A percentile compares a stretch with the other conserved stretches of the same genome.
Evolutionary conservation across 2,888 invertebrate genomes (phyloP).

Genomic region (Dolomedes plantarius): DNA sequence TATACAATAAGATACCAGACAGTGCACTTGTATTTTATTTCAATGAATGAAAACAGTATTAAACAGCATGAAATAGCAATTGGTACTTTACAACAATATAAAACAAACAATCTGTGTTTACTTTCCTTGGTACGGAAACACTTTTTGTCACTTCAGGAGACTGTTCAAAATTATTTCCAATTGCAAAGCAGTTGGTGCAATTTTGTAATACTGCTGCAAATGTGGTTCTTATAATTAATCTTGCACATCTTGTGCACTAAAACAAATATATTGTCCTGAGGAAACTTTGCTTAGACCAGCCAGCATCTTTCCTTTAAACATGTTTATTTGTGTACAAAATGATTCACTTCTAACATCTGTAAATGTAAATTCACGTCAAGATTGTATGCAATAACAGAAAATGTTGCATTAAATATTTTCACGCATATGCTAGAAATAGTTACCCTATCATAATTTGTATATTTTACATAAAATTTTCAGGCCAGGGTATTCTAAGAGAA

Average conservation of each 20-base stretch:
- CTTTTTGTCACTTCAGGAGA: neutral
- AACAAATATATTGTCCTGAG: neutral
- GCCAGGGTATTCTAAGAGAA: too few relatives aligned
- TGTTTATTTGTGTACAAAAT: too few relatives aligned
- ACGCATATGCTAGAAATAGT: too few relatives aligned
- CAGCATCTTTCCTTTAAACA: neutral
- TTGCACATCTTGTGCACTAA: constrained; percentile 8
- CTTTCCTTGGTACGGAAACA: neutral
- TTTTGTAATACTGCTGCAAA: neutral
- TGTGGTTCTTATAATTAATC: neutral
- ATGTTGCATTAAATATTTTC: too few relatives aligned
- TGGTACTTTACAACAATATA: constrained; percentile 48
- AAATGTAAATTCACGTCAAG: too few relatives aligned
- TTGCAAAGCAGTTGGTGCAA: neutral
- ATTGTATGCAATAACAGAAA: too few relatives aligned
- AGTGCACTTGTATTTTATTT: constrained; percentile 56
- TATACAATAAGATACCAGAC: too few relatives aligned
- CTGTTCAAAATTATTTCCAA: neutral
- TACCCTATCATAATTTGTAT: too few relatives aligned
- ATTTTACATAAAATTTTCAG: too few relatives aligned
- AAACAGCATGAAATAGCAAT: constrained; percentile 52
- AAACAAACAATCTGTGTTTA: neutral
- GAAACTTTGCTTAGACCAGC: constrained; percentile 35
- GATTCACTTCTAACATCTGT: too few relatives aligned
- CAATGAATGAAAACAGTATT: constrained; percentile 30